Evolutionary conservation across 2,888 invertebrate genomes (phyloP).

Genomic region (Amphimallon solstitiale): DNA sequence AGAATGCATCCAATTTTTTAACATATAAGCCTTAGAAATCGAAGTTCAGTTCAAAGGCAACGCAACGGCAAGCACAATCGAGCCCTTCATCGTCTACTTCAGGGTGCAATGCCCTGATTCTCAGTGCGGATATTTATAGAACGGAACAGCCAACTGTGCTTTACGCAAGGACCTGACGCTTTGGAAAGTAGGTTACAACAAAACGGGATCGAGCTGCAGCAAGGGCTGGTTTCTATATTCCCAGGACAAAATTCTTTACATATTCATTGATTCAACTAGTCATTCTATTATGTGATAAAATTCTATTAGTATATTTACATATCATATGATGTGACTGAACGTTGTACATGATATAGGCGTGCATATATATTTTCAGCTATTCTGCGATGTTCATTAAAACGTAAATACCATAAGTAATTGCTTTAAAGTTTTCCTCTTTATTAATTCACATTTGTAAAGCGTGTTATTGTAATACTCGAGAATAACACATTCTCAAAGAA

Average conservation of each 20-base stretch:
- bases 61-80: slow-evolving; percentile 5
- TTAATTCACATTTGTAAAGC: too few species aligned
- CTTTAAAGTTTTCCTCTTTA: too few species aligned
- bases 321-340: not conserved
- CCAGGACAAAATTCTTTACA: slow-evolving; percentile 12
- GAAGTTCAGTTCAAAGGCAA: not conserved
- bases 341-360: too few species aligned
- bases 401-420: too few species aligned
- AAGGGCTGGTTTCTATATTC: not conserved
- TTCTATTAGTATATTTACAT: slow-evolving; percentile 11
- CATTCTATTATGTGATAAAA: slow-evolving; percentile 8
- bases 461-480: too few species aligned
- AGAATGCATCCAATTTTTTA: too few species aligned
- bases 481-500: too few species aligned
- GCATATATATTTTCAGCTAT: too few species aligned
- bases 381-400: too few species aligned
- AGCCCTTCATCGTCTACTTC: slow-evolving; percentile 18
- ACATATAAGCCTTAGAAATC: too few species aligned
- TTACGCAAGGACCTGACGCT: slow-evolving; percentile 10
- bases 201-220: not conserved
- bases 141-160: not conserved
- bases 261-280: slow-evolving; percentile 22
- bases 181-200: slow-evolving; percentile 21
- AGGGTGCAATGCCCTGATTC: slow-evolving; percentile 34
- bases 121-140: slow-evolving; percentile 20